phyloP scores from a whole-genome alignment of 2,888 invertebrate genomes.

The Stenolophus ochropezus region DNA sequence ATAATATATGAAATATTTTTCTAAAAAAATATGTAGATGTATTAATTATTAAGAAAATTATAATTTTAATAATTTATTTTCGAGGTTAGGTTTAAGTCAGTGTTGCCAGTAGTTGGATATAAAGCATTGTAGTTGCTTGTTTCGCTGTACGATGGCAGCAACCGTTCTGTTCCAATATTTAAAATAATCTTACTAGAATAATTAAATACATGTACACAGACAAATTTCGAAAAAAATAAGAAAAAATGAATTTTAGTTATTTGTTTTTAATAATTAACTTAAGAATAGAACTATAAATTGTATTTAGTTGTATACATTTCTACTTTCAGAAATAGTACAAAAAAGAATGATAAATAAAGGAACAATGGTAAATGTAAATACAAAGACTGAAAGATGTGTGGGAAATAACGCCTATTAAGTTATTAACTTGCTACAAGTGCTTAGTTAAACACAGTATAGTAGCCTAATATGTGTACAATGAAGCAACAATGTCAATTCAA shows the following conservation, averaged over 20 bases:
- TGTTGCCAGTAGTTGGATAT: background rate
- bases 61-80: too few relatives aligned
- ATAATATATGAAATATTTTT: too few relatives aligned
- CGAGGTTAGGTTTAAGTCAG: too few relatives aligned
- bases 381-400: conserved; percentile 9
- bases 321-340: too few relatives aligned
- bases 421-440: conserved; percentile 53
- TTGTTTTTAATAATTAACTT: background rate
- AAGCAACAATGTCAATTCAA: conserved; percentile 57
- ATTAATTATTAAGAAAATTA: too few relatives aligned
- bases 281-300: background rate
- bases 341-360: background rate
- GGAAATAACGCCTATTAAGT: conserved; percentile 46
- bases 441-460: conserved; percentile 24
- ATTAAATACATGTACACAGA: background rate
- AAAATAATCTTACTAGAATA: too few relatives aligned
- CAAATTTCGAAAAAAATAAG: background rate
- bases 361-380: background rate
- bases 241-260: background rate
- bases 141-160: background rate
- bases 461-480: conserved; percentile 20
- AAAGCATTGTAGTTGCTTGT: too few relatives aligned
- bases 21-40: too few relatives aligned
- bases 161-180: background rate
- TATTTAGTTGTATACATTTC: background rate